Base-by-base conservation (phyloP, 2,113 vertebrate species). In the Varanus salvator region DNA sequence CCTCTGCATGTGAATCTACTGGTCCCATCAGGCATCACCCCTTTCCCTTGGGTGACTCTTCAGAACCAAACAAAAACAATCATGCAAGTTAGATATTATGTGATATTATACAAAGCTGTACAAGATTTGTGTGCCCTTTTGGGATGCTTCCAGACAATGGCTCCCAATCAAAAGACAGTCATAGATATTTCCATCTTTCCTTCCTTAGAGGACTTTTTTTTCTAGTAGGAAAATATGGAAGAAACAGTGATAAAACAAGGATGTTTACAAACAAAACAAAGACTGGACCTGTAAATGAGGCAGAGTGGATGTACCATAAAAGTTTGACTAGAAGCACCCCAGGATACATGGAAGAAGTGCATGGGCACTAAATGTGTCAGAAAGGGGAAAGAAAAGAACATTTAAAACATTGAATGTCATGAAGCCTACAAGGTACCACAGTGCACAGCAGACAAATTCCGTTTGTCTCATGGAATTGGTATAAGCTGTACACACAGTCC, bases 11-110 rank as follows among this genome's bases (percentile, higher is more conserved):
- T 97, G 91, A 98, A 98, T 89, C 98, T 96, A 84, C 98, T 98
- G 57, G 97, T 99, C 48, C 97, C 97, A 92, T 99, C 99, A 0
- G 99, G 98, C 97, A 99, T 98, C 80, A 98, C 75, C 83, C 98
- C 98, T 89, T 97, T 97, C 66, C 98, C 98, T 91, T 98, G 98
- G 87, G 97, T 97, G 88, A 97, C 89, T 96, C 98, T 98, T 88
- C 84, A 87, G 83, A 89, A 92, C 66, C 60, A 86, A 75, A 86
- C 57, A 38, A 88, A 74, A 80, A 21, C 72, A 66, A 86, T 86
- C 71, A 72, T 68, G 29, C 0, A 84, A n/a, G 66, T 38, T 84
- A 54, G 11, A 5, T 12, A 8, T 44, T 76, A 76, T 14, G 21
- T 76, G 29, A 76, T 8, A 34, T 77, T 48, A 57, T 64, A 64